Conservation (phyloP, 2,113 vertebrate genomes). For the Pardalotus punctatus region DNA sequence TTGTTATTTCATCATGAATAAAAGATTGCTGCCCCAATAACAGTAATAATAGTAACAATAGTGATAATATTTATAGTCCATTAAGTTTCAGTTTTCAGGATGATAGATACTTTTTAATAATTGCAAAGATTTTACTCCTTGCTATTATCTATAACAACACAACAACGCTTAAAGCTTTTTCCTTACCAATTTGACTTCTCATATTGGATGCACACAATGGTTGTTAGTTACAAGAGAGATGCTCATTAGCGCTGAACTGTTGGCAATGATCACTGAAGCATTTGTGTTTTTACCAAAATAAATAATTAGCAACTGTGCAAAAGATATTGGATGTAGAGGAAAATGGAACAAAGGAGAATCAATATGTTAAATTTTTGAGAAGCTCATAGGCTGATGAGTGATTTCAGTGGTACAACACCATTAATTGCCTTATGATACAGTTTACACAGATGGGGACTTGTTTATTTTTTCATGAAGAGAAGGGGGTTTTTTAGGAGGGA, state of each 20-base stretch:
- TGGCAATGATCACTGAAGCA: constrained; percentile 20
- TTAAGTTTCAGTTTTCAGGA: neutral
- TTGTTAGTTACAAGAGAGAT: constrained; percentile 1
- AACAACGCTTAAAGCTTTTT: neutral
- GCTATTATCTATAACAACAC: neutral
- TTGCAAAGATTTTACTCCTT: neutral
- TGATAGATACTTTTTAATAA: neutral
- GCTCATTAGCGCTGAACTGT: constrained; percentile 17
- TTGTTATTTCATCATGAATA: neutral
- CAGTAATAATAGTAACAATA: neutral
- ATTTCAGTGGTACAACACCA: neutral
- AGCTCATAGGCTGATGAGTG: neutral
- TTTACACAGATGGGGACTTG: neutral
- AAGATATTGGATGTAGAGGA: neutral
- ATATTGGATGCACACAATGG: neutral
- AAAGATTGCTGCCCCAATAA: neutral
- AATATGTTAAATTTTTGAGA: neutral
- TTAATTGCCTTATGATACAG: neutral
- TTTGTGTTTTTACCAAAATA: constrained; percentile 45
- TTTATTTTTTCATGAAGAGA: neutral
- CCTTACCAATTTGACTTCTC: neutral
- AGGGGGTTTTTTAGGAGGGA: neutral
- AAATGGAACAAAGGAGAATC: constrained; percentile 7
- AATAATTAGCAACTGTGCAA: constrained; percentile 8
- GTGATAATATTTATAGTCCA: neutral